Percentiles rank a stretch among this genome's conserved stretches.
phyloP scores from a whole-genome alignment of 2,888 invertebrate species.

The Drosophila borealis region DNA sequence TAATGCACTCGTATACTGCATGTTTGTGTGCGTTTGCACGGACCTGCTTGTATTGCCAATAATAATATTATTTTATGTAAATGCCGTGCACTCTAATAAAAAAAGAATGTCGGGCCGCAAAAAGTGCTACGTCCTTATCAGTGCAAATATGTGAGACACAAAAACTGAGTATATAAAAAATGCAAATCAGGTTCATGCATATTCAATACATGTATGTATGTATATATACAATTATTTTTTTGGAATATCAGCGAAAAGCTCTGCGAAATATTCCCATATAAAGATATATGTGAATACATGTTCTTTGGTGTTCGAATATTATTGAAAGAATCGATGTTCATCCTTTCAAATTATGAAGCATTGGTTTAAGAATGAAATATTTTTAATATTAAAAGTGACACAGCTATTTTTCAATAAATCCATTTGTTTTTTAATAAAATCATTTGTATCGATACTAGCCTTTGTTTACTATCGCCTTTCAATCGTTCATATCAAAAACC shows the following conservation, averaged over 20 bases:
- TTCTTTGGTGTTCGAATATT: not conserved
- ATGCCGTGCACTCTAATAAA: slow-evolving; percentile 33
- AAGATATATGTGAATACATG: not conserved
- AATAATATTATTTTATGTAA: slow-evolving; percentile 67
- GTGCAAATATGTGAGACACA: slow-evolving; percentile 21
- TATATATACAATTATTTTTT: not conserved
- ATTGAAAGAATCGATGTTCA: not conserved
- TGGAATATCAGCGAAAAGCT: slow-evolving; percentile 10
- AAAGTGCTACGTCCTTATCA: slow-evolving; percentile 29
- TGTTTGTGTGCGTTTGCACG: slow-evolving; percentile 10
- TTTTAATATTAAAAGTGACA: too few relatives aligned
- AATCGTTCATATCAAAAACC: too few relatives aligned
- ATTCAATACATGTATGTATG: not conserved
- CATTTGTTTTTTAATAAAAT: too few relatives aligned
- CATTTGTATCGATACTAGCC: too few relatives aligned
- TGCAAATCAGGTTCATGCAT: slow-evolving; percentile 6
- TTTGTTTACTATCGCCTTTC: too few relatives aligned
- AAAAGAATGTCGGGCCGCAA: slow-evolving; percentile 5
- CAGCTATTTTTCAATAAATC: too few relatives aligned
- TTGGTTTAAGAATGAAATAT: not conserved
- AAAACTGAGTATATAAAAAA: slow-evolving; percentile 8
- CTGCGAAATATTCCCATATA: slow-evolving; percentile 9
- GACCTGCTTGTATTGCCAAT: slow-evolving; percentile 47
- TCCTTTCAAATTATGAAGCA: not conserved
- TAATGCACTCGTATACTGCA: slow-evolving; percentile 58